Evolutionary conservation across 1,140 invertebrate genomes (phyloP).

Genomic region (Latrodectus geometricus): DNA sequence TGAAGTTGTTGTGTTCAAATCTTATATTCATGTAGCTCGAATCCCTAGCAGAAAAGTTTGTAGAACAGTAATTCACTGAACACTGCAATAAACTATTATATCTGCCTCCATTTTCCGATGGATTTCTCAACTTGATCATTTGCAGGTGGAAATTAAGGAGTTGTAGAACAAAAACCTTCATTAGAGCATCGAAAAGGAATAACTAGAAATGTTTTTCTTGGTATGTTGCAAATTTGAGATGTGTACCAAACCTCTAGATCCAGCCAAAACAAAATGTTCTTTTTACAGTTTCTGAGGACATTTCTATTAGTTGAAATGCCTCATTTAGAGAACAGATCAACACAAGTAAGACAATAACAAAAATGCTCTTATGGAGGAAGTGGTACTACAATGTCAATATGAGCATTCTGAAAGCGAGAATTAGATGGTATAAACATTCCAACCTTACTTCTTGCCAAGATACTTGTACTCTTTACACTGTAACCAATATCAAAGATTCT

Average conservation of each 20-base stretch:
- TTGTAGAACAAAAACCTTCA: not conserved
- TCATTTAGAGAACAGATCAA: conserved; percentile 70
- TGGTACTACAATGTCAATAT: conserved; percentile 72
- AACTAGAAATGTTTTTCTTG: conserved; percentile 70
- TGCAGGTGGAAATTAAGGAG: conserved; percentile 64
- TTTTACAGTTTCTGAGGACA: conserved; percentile 66
- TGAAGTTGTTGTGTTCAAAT: too few species aligned
- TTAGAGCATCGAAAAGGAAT: not conserved
- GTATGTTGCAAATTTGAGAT: conserved; percentile 66
- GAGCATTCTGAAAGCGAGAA: conserved; percentile 68
- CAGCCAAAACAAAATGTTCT: conserved; percentile 64
- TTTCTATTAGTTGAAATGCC: conserved; percentile 54
- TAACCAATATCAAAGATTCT: conserved; percentile 22
- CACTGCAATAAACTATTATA: not conserved
- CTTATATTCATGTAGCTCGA: too few species aligned
- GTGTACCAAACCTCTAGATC: conserved; percentile 67
- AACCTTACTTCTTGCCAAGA: conserved; percentile 22
- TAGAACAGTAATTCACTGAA: too few species aligned
- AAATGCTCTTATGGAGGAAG: conserved; percentile 67
- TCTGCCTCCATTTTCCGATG: conserved; percentile 69
- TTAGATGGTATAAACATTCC: not conserved
- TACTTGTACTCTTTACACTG: conserved; percentile 46
- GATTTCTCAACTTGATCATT: conserved; percentile 68
- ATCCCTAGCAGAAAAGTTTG: too few species aligned
- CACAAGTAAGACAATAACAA: conserved; percentile 67